Conservation (phyloP, 2,888 invertebrate species). For the Idaea straminata region DNA sequence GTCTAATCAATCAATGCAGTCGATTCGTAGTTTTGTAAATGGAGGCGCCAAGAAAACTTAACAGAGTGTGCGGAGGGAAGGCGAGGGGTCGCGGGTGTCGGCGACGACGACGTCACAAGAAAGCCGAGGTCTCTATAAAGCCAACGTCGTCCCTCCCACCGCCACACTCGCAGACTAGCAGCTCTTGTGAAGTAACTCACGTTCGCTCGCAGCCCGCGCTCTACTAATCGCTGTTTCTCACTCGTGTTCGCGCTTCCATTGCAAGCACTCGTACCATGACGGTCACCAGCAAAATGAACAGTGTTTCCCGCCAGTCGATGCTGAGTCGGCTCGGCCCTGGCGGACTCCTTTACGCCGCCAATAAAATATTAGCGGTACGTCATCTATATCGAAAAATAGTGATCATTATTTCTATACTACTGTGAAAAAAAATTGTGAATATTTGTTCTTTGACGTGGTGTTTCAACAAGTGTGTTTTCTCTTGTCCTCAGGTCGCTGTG, state of each 20-base stretch:
- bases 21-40: conserved; percentile 45
- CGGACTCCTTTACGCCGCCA: conserved; percentile 72
- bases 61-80: conserved; percentile 26
- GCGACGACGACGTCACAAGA: conserved; percentile 63
- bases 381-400: conserved; percentile 47
- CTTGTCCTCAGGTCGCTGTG: conserved; percentile 75
- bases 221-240: conserved; percentile 48
- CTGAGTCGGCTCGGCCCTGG: conserved; percentile 74
- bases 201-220: conserved; percentile 56
- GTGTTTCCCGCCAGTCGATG: conserved; percentile 74
- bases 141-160: conserved; percentile 63
- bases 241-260: conserved; percentile 53
- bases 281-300: conserved; percentile 77
- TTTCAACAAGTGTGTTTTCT: conserved; percentile 60
- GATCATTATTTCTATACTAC: conserved; percentile 35
- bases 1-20: conserved; percentile 50
- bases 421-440: neutral
- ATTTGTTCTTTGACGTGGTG: conserved; percentile 46
- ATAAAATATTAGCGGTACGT: conserved; percentile 78
- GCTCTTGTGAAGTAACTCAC: conserved; percentile 53
- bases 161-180: conserved; percentile 65
- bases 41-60: conserved; percentile 59
- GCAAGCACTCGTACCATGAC: conserved; percentile 66
- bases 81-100: conserved; percentile 44
- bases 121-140: conserved; percentile 76